A percentile compares a stretch with the other conserved stretches of the same genome.
Conservation (phyloP, 2,888 invertebrate genomes). For the Aporophyla lueneburgensis region DNA sequence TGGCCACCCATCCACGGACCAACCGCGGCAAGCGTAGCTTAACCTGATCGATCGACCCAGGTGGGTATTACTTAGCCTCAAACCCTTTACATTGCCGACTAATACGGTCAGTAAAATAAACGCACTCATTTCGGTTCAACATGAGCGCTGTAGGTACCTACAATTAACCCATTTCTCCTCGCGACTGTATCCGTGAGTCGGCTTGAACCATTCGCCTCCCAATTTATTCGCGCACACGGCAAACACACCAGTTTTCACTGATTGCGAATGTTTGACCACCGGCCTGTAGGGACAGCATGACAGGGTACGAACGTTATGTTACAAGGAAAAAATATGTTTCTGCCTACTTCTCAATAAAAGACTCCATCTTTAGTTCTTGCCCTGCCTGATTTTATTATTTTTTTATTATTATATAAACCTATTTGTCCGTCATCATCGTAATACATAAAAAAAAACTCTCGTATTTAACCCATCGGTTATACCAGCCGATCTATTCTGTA, state of each 20-base stretch:
- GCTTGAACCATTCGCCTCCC: conserved; percentile 64
- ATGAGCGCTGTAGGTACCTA: conserved; percentile 1
- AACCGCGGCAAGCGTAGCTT: too few relatives aligned
- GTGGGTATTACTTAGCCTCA: too few relatives aligned
- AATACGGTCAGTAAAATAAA: neutral
- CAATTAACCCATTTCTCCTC: conserved; percentile 50
- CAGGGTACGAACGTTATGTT: conserved; percentile 12
- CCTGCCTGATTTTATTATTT: too few relatives aligned
- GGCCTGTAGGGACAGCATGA: conserved; percentile 65
- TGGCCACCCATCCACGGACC: too few relatives aligned
- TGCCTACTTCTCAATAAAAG: neutral
- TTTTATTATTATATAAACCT: neutral
- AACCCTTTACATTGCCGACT: too few relatives aligned
- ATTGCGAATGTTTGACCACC: conserved; percentile 79
- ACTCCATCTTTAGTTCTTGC: neutral
- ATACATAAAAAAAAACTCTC: neutral
- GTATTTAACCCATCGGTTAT: neutral
- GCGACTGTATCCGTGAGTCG: conserved; percentile 41
- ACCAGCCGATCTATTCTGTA: neutral
- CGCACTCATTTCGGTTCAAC: conserved; percentile 11
- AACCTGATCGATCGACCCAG: too few relatives aligned
- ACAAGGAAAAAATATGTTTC: neutral
- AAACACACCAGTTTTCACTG: conserved; percentile 77
- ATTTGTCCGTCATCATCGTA: neutral
- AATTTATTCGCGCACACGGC: conserved; percentile 72